A percentile compares a stretch with the other conserved stretches of the same genome.
Conservation (phyloP, 2,888 invertebrate genomes). For the Calephelis perditalis region DNA sequence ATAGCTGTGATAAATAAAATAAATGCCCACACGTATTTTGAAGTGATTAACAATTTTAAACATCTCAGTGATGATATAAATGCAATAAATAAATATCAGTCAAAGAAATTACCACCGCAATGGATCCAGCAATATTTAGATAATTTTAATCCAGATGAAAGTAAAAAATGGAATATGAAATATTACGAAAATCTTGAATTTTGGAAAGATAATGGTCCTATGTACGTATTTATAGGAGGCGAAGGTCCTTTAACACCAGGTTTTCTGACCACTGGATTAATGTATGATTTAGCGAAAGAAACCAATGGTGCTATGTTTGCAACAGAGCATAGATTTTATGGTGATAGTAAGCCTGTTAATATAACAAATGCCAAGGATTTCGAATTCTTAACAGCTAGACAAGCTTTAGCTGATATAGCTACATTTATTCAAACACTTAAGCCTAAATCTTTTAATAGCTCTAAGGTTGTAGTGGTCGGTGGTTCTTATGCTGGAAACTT, state of each 20-base stretch:
- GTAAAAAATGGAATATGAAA: slow-evolving; percentile 36
- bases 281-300: slow-evolving; percentile 58
- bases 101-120: background rate
- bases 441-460: slow-evolving; percentile 38
- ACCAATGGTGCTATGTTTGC: slow-evolving; percentile 59
- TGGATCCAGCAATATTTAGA: slow-evolving; percentile 46
- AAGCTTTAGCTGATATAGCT: slow-evolving; percentile 59
- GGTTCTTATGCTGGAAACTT: slow-evolving; percentile 65
- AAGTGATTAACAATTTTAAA: background rate
- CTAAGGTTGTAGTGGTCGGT: slow-evolving; percentile 60
- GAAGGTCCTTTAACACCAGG: slow-evolving; percentile 36
- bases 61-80: slow-evolving; percentile 3
- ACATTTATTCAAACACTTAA: slow-evolving; percentile 44
- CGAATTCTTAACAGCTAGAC: slow-evolving; percentile 51
- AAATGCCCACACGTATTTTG: background rate
- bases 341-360: slow-evolving; percentile 54
- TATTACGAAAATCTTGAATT: background rate
- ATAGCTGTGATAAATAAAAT: slow-evolving; percentile 12
- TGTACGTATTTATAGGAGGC: slow-evolving; percentile 3
- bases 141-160: slow-evolving; percentile 48
- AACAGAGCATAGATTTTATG: slow-evolving; percentile 64
- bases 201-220: background rate
- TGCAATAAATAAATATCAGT: background rate
- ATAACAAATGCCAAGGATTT: slow-evolving; percentile 45
- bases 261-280: slow-evolving; percentile 48